Evolutionary conservation across 2,113 vertebrate species (phyloP).

Genomic region (Pimephales promelas): DNA sequence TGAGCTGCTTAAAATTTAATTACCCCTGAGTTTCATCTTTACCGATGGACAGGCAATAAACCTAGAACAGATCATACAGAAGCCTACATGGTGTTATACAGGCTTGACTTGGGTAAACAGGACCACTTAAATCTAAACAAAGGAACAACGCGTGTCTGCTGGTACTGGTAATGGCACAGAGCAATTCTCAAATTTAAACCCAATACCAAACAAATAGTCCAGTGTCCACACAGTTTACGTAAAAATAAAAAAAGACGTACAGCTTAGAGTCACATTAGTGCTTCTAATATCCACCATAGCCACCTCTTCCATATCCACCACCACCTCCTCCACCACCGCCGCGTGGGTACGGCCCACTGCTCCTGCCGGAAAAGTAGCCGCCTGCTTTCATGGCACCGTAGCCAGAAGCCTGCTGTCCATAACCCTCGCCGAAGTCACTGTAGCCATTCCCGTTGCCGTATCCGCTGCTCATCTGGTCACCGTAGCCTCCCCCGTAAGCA

Average conservation of each 20-base stretch:
- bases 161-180: slow-evolving; percentile 22
- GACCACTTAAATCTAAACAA: slow-evolving; percentile 11
- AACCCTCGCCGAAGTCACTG: slow-evolving; percentile 82
- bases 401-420: slow-evolving; percentile 82
- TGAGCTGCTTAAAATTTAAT: slow-evolving; percentile 34
- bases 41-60: slow-evolving; percentile 21
- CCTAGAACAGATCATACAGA: background rate
- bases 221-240: slow-evolving; percentile 28
- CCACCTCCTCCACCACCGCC: slow-evolving; percentile 74
- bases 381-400: slow-evolving; percentile 85
- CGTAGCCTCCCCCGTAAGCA: slow-evolving; percentile 66
- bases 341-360: slow-evolving; percentile 81
- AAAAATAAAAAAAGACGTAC: background rate
- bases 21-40: slow-evolving; percentile 31
- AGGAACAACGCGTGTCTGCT: background rate
- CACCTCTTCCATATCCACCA: slow-evolving; percentile 48
- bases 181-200: background rate
- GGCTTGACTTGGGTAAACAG: background rate
- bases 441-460: slow-evolving; percentile 84
- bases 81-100: background rate
- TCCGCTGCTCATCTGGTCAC: slow-evolving; percentile 78
- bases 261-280: slow-evolving; percentile 24
- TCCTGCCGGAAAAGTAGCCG: slow-evolving; percentile 78
- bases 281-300: slow-evolving; percentile 55
- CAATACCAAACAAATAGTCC: slow-evolving; percentile 15